Evolutionary conservation across 2,797 vertebrate species (phyloP), one percentile per base, ranked within the genome.

Genomic region (Lepus oiostolus): DNA sequence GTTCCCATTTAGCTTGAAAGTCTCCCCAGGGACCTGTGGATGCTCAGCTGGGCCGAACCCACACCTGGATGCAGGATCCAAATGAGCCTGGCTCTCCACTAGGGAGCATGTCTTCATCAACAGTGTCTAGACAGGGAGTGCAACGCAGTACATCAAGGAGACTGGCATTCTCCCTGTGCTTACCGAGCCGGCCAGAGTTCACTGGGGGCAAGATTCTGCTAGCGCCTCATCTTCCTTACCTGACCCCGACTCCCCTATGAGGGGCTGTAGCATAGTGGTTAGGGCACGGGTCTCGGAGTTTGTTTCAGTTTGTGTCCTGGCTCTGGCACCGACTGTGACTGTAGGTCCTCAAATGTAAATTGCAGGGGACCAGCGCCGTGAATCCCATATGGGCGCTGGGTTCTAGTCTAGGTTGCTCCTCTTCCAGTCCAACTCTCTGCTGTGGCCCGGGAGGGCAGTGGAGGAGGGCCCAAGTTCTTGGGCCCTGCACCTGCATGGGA

Each of bases 31-130:
- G 74, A 72, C 17, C 17, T 47, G 68, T 58, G 82, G 76, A 82
- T 79, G 63, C 72, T 76, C 85, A 85, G 30, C 72, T 75, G 70
- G 74, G 71, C 42, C 38, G 47, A 67, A 92, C 74, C 21, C 74
- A 87, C 81, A 63, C 26, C 60, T 35, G 47, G 30, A 19, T 58
- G 71, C 81, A 68, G 87, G 54, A 63, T 0, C 28, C 38, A 76
- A 87, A 72, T 32, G n/a, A 80, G 16, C 22, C 63, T 75, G 10
- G 8, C 19, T 38, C 32, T 92, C 80, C 77, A n/a, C 47, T 11
- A 54, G 68, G 47, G 74, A 83, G 50, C 52, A 72, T 90, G 52
- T 81, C 62, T 86, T 91, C 17, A 14, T 38, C 19, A 50, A 24
- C 5, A 8, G 35, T 13, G n/a, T 35, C 84, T 11, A 47, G 74